These are phyloP conservation scores for Halocynthia aurantium DNA, from an alignment of 23 tunicate genomes.

Conservation along the genomic window DNA sequence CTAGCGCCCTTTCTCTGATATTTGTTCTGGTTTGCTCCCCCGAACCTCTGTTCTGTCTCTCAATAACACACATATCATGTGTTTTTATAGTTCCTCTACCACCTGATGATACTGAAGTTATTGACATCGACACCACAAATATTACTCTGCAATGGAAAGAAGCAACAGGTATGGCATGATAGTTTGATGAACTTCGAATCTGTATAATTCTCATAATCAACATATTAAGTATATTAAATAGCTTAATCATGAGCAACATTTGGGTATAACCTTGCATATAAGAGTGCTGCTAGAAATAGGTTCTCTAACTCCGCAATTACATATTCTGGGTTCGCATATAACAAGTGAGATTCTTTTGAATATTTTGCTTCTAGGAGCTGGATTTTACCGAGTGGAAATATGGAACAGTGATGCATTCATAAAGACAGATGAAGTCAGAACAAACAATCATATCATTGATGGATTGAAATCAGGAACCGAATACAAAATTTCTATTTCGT, in stretches of 20 bases:
- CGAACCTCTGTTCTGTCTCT: too few species aligned
- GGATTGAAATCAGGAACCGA: constrained; percentile 39
- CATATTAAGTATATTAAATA: too few species aligned
- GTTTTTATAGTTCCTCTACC: constrained; percentile 42
- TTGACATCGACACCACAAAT: constrained; percentile 16
- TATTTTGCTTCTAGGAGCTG: constrained; percentile 6
- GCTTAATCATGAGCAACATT: too few species aligned
- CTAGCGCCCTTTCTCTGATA: too few species aligned
- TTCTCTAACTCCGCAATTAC: too few species aligned
- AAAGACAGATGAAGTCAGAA: constrained; percentile 9
- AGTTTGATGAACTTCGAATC: too few species aligned
- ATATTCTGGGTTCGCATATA: not conserved
- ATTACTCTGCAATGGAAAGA: constrained; percentile 34
- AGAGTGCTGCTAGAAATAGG: too few species aligned
- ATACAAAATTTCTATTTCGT: constrained; percentile 24
- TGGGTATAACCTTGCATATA: too few species aligned
- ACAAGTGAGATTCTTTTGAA: not conserved
- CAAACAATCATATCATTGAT: not conserved
- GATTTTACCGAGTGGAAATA: constrained; percentile 15
- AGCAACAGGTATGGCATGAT: constrained; percentile 24
- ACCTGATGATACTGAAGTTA: constrained; percentile 19
- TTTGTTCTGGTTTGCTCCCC: too few species aligned
- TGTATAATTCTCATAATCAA: too few species aligned
- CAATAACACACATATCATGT: not conserved
- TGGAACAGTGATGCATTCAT: not conserved